Percentiles rank a stretch among this genome's conserved stretches.
These are phyloP conservation scores for Pterobdella sp. DNA, from an alignment of 2,888 invertebrate genomes.

Conservation along the genomic window DNA sequence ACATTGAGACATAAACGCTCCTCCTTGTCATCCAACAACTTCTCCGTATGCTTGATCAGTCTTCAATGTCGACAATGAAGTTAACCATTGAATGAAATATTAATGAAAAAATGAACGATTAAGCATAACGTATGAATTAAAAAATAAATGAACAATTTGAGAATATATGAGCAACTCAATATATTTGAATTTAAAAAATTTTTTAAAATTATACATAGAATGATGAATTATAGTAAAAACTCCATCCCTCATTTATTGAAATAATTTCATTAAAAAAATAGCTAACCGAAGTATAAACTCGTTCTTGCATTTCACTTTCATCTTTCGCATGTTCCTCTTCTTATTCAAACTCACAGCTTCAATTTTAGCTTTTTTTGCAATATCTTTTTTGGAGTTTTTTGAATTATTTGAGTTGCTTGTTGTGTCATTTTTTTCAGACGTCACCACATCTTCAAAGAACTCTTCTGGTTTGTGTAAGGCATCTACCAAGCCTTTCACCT, in stretches of 20 bases:
- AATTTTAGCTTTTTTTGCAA: not conserved
- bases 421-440: not conserved
- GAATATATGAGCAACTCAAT: too few relatives aligned
- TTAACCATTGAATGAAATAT: too few relatives aligned
- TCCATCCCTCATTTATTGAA: too few relatives aligned
- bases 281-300: not conserved
- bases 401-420: not conserved
- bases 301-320: not conserved
- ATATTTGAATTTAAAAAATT: too few relatives aligned
- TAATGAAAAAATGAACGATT: too few relatives aligned
- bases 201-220: too few relatives aligned
- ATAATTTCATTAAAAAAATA: too few relatives aligned
- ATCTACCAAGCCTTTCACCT: slow-evolving; percentile 23
- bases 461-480: slow-evolving; percentile 18
- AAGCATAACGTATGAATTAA: too few relatives aligned
- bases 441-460: not conserved
- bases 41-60: slow-evolving; percentile 26
- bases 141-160: too few relatives aligned
- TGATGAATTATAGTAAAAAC: too few relatives aligned
- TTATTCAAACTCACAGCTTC: not conserved
- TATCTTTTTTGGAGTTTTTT: not conserved
- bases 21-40: slow-evolving; percentile 22
- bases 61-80: not conserved
- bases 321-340: not conserved
- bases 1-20: slow-evolving; percentile 23